Evolutionary conservation across 1,140 invertebrate genomes (phyloP).

Genomic region (Oryzaephilus surinamensis): DNA sequence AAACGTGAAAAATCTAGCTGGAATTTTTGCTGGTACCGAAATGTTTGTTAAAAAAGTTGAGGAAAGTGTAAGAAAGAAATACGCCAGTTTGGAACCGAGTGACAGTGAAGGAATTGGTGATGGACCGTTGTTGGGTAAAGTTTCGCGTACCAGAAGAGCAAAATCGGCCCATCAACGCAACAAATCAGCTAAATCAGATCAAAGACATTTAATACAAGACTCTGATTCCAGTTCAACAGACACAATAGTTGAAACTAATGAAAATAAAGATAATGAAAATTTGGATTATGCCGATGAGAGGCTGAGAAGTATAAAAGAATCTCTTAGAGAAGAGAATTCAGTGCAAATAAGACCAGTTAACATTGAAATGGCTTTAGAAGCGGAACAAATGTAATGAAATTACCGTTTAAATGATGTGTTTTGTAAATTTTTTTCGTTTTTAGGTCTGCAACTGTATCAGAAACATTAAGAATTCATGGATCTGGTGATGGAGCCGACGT

Average conservation of each 20-base stretch:
- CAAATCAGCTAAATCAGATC: conserved; percentile 33
- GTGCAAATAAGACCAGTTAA: conserved; percentile 23
- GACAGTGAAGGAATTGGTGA: conserved; percentile 51
- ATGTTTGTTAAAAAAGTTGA: conserved; percentile 36
- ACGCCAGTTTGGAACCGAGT: conserved; percentile 45
- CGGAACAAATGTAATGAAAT: conserved; percentile 18
- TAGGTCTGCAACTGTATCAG: conserved; percentile 20
- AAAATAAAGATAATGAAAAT: conserved; percentile 10
- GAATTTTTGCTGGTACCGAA: conserved; percentile 33
- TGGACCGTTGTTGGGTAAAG: conserved; percentile 44
- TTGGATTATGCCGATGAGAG: conserved; percentile 26
- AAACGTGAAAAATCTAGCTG: conserved; percentile 30
- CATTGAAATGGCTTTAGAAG: conserved; percentile 23
- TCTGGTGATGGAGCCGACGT: conserved; percentile 19
- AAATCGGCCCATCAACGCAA: conserved; percentile 43
- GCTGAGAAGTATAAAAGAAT: conserved; percentile 24
- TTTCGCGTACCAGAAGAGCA: conserved; percentile 46
- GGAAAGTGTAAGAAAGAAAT: conserved; percentile 39
- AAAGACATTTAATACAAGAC: conserved; percentile 17
- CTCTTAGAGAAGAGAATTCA: conserved; percentile 3
- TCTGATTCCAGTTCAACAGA: conserved; percentile 30
- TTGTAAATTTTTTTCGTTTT: conserved; percentile 3
- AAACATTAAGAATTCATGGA: conserved; percentile 23
- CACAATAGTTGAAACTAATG: conserved; percentile 14
- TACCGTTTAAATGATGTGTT: conserved; percentile 4